Base-by-base conservation (phyloP, 2,888 invertebrate genomes). In the Ophion ellenae region DNA sequence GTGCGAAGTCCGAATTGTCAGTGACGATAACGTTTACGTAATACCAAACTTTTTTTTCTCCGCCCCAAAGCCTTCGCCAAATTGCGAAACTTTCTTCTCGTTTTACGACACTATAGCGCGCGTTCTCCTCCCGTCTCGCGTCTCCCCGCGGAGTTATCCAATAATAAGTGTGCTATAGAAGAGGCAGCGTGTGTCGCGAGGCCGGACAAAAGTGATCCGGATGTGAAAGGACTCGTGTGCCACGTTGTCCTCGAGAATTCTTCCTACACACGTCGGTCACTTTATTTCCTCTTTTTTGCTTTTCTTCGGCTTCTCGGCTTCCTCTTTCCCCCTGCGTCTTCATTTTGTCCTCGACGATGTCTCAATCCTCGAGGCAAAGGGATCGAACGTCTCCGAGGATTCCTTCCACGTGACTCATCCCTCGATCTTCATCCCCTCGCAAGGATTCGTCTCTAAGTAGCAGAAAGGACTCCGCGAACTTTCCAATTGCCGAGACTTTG, bases 401-500 rank as follows among this genome's bases (percentile, higher is more conserved):
- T 45, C 7, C 53, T 47, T 9, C 20, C 70, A 63, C 28, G 70
- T 76, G 61, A 17, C 82, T 45, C 77, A 45, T 73, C 66, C 61
- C 64, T 59, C 69, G 32, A 67, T 70, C 32, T 28, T 11, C 69
- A 5, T 14, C 69, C 24, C 24, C 32, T 4, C 14, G 36, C 71
- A 70, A 75, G 83, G 74, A 73, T 77, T 83, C 66, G 59, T 73
- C 70, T 83, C 86, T 84, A 87, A 90, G 88, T 86, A 90, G 83
- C 83, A 85, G 83, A 83, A 87, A 88, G 87, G 84, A 90, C 86
- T 89, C 84, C 87, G 87, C 88, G 88, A 89, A 90, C 89, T 89
- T 89, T 88, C 79, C 86, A 85, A 89, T 89, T 87, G 85, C 75
- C 71, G 86, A 82, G 47, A 80, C 66, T 76, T 53, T 59, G 45